Evolutionary conservation across 2,113 vertebrate species (phyloP), one percentile per base, ranked within the genome.

Genomic region (Colossoma macropomum): DNA sequence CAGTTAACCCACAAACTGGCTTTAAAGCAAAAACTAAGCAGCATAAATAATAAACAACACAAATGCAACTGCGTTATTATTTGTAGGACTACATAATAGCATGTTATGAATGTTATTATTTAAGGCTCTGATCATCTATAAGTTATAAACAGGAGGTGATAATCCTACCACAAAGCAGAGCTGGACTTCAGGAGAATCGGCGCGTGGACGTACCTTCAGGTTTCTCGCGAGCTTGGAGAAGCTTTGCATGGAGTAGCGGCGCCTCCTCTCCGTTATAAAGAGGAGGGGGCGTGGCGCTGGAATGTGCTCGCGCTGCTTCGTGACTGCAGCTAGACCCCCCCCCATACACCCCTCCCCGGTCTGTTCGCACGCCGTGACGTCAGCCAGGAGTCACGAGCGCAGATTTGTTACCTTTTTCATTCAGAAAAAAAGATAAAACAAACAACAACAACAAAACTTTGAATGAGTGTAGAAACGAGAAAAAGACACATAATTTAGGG

Each of bases 221-320:
- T 19, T 52, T 16, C 68, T 79, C 27, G 38, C 52, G 75, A 71
- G 72, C 59, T 34, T 71, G 62, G 30, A 38, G 63, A 66, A 68
- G 79, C 63, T 48, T 56, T 73, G 77, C 79, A 45, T 87, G 84
- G 80, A 86, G 86, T 80, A 75, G 84, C 30, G 71, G 48, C 63
- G 85, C 25, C 75, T 79, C 68, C 60, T 75, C 15, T n/a, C 89
- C 80, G 82, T 93, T 94, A 90, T 95, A 95, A 92, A 45, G 84
- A 79, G n/a, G 84, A 60, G 32, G 80, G 86, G 82, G 81, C 88
- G 89, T 16, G 23, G 34, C 68, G 19, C 32, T 45, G 89, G 68
- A 72, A 69, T 69, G 65, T 27, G 65, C 27, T 80, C 54, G 71
- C 85, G 34, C 76, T 56, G 93, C 82, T 92, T 95, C 94, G 94